Conservation (phyloP, 2,797 vertebrate species). For the Sylvilagus floridanus region DNA sequence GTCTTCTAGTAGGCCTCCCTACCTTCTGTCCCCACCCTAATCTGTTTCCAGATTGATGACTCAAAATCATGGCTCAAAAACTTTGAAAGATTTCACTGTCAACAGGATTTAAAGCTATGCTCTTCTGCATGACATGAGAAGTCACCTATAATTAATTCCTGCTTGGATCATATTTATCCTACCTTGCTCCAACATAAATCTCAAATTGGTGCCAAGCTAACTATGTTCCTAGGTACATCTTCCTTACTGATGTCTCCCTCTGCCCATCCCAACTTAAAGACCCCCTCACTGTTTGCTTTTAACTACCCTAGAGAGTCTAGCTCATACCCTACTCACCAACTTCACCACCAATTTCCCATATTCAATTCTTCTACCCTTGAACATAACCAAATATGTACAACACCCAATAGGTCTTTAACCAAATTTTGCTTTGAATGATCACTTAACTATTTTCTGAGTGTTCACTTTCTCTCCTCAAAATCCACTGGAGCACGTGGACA, state of each 20-base stretch:
- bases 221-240: neutral
- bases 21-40: neutral
- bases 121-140: neutral
- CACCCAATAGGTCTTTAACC: neutral
- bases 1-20: neutral
- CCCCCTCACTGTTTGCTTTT: neutral
- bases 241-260: neutral
- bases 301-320: neutral
- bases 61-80: neutral
- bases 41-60: neutral
- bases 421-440: constrained; percentile 1
- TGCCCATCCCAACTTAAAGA: neutral
- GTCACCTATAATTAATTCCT: neutral
- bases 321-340: neutral
- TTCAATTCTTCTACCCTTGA: neutral
- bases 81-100: neutral
- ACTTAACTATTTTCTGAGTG: neutral
- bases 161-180: neutral
- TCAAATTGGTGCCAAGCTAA: neutral
- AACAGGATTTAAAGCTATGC: neutral
- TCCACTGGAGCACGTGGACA: neutral
- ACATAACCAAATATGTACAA: neutral
- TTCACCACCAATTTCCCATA: neutral
- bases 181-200: neutral
- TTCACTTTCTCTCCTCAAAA: neutral